phyloP scores from a whole-genome alignment of 2,797 vertebrate genomes.

The Sardinella longiceps region DNA sequence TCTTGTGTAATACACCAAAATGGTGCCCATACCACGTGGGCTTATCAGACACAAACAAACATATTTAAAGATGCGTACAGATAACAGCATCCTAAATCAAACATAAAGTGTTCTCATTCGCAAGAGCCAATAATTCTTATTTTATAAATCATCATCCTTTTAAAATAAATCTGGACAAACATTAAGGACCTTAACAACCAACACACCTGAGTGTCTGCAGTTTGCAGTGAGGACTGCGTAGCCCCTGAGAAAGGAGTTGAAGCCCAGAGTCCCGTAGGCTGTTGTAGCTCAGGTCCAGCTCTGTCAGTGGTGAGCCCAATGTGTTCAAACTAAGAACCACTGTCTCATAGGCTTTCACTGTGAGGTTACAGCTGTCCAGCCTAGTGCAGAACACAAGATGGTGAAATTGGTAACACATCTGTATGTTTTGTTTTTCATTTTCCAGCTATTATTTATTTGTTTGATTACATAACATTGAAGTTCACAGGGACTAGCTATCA shows the following conservation, averaged over 20 bases:
- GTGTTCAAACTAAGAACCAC: neutral
- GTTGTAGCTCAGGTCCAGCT: slow-evolving; percentile 21
- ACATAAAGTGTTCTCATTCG: too few relatives aligned
- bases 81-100: too few relatives aligned
- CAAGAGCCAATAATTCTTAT: too few relatives aligned
- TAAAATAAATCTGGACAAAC: too few relatives aligned
- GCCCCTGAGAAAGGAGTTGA: neutral
- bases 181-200: too few relatives aligned
- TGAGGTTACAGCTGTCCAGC: neutral
- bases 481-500: too few relatives aligned
- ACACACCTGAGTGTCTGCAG: neutral
- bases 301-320: slow-evolving; percentile 5
- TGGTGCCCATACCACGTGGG: too few relatives aligned
- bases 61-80: too few relatives aligned
- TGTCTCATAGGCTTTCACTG: slow-evolving; percentile 7
- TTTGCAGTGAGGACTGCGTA: slow-evolving; percentile 7
- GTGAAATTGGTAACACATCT: neutral
- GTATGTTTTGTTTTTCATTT: neutral
- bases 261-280: neutral
- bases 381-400: neutral
- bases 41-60: too few relatives aligned
- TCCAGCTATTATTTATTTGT: neutral
- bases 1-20: too few relatives aligned
- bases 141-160: too few relatives aligned
- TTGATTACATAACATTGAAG: neutral